Conservation (phyloP, 2,113 vertebrate species). For the Erinaceus europaeus region DNA sequence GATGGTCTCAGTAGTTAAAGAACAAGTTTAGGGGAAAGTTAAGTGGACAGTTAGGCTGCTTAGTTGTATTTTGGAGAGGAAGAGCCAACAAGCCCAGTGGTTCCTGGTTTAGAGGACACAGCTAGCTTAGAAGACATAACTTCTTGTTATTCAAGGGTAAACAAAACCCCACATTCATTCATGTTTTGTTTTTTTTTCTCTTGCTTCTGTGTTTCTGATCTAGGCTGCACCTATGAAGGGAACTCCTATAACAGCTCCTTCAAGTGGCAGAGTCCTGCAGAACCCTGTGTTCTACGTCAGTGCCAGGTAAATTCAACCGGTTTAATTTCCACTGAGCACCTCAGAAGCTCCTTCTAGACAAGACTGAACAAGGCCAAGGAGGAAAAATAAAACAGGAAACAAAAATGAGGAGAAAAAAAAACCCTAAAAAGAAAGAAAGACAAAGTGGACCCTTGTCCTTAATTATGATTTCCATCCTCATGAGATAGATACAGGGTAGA, state of each 20-base stretch:
- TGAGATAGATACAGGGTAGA: background rate
- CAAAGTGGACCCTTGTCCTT: background rate
- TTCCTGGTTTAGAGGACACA: no score
- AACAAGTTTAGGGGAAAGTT: background rate
- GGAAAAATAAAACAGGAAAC: background rate
- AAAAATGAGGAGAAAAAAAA: background rate
- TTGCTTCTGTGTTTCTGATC: slow-evolving; percentile 28
- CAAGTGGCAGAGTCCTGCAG: slow-evolving; percentile 87
- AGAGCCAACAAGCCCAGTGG: background rate
- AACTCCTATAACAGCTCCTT: slow-evolving; percentile 92
- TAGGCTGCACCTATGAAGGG: slow-evolving; percentile 92
- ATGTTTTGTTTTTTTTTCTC: background rate
- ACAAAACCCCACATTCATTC: slow-evolving; percentile 4
- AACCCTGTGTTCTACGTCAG: slow-evolving; percentile 88
- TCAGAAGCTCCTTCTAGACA: background rate
- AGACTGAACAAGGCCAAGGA: background rate
- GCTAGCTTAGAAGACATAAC: background rate
- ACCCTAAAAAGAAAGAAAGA: background rate
- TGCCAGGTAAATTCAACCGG: slow-evolving; percentile 89
- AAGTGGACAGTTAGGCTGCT: slow-evolving; percentile 10
- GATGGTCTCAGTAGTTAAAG: slow-evolving; percentile 11
- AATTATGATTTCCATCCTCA: background rate
- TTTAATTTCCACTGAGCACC: background rate
- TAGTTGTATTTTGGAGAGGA: slow-evolving; percentile 17
- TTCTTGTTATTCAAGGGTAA: slow-evolving; percentile 3